Evolutionary conservation across 2,113 vertebrate species (phyloP).

Genomic region (Panurus biarmicus): DNA sequence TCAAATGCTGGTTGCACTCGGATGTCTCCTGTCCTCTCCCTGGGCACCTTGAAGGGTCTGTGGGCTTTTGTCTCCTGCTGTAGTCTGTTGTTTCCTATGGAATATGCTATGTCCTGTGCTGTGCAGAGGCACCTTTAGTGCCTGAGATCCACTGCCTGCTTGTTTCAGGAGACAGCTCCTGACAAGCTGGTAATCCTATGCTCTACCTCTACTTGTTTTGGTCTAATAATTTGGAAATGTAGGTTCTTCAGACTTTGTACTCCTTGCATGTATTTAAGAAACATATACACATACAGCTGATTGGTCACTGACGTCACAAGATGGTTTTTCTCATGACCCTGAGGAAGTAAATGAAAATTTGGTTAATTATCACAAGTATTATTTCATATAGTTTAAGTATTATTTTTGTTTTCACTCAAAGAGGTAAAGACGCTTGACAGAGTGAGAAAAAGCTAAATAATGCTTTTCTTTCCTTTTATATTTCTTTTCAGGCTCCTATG

Average conservation of each 20-base stretch:
- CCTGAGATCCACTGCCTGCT: not conserved
- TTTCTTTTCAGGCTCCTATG: constrained; percentile 74
- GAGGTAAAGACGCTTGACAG: not conserved
- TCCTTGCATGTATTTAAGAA: not conserved
- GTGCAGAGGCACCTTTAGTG: not conserved
- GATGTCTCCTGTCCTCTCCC: not conserved
- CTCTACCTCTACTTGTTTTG: not conserved
- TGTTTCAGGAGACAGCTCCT: not conserved
- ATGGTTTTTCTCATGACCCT: not conserved
- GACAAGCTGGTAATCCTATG: not conserved
- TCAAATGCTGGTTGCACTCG: not conserved
- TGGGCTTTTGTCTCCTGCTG: not conserved
- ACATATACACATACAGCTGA: not conserved
- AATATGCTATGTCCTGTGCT: not conserved
- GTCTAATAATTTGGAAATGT: not conserved
- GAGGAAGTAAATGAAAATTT: not conserved
- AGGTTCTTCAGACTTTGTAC: not conserved
- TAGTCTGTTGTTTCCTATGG: not conserved
- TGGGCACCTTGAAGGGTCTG: not conserved
- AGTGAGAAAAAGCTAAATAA: not conserved
- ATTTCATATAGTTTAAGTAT: not conserved
- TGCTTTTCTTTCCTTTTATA: not conserved
- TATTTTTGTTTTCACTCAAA: not conserved
- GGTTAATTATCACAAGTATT: not conserved
- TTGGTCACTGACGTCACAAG: not conserved